Percentiles rank a stretch among this genome's conserved stretches.
phyloP scores from a whole-genome alignment of 2,113 vertebrate species.

The Heterotis niloticus region DNA sequence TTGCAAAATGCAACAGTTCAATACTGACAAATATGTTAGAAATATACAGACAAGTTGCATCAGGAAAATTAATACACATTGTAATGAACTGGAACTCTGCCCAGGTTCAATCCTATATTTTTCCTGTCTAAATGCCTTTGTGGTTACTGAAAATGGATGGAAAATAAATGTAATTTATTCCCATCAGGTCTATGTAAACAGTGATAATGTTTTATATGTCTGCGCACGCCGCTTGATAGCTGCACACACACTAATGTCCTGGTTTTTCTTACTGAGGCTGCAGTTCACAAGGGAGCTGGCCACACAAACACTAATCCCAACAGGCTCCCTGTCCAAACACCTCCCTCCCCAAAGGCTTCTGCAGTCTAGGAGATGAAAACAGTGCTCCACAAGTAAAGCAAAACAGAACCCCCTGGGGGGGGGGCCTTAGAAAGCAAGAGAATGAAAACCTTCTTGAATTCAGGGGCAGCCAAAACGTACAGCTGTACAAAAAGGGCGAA shows the following conservation, averaged over 20 bases:
- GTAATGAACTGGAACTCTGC: too few relatives aligned
- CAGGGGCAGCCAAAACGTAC: too few relatives aligned
- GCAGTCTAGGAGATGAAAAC: slow-evolving; percentile 58
- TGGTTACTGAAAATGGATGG: too few relatives aligned
- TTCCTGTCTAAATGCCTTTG: too few relatives aligned
- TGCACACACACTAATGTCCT: not conserved
- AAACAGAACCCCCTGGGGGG: not conserved
- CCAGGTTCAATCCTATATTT: too few relatives aligned
- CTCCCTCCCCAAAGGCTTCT: slow-evolving; percentile 52
- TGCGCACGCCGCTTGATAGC: too few relatives aligned
- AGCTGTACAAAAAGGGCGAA: too few relatives aligned
- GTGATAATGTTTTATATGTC: not conserved
- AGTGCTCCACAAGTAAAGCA: slow-evolving; percentile 38
- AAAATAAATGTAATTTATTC: not conserved
- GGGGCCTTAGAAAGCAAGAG: not conserved
- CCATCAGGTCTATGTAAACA: not conserved
- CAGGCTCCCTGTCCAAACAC: slow-evolving; percentile 54
- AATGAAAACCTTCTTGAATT: not conserved
- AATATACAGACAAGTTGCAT: too few relatives aligned
- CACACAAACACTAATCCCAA: slow-evolving; percentile 32
- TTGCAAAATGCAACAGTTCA: too few relatives aligned
- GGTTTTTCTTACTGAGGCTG: slow-evolving; percentile 3
- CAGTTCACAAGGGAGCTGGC: slow-evolving; percentile 28
- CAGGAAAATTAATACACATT: too few relatives aligned
- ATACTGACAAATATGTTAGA: too few relatives aligned